Evolutionary conservation across 2,113 vertebrate genomes (phyloP), one percentile per base, ranked within the genome.

Genomic region (Psittacara wagleri): DNA sequence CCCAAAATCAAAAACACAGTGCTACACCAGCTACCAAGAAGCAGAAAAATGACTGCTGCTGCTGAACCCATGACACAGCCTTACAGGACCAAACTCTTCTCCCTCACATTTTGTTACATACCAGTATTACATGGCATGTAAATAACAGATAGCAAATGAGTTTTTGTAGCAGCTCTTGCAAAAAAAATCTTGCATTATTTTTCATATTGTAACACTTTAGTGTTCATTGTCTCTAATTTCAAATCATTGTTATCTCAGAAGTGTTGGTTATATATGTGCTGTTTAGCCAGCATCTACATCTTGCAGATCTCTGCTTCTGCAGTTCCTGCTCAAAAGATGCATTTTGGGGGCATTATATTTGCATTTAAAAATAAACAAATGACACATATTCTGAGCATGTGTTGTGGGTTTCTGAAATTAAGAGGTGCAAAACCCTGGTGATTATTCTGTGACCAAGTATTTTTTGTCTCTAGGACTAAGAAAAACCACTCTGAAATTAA

Each of bases 101-200:
- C 31, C 33, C 11, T 74, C 31, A 11, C 4, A 35, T 85, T 64
- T 72, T 52, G 4, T 76, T 25, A 20, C 3, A 2, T 11, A 7
- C 5, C 17, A 48, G 6, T 15, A 22, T 48, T 33, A 46, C 0
- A 0, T 11, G 31, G 9, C 19, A 27, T 52, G n/a, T 18, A 35
- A 89, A 52, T 23, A 61, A 19, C 17, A 66, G 55, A 23, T 4
- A 54, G 29, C 2, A 79, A 91, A 64, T 9, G 5, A 43, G 6
- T 28, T 83, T 55, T 81, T 35, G 23, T 19, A n/a, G 44, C 7
- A 31, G 19, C 11, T 76, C 10, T 14, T 68, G 22, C 6, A 52
- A 62, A 39, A 7, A 63, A 29, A 11, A 15, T 44, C 12, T 63
- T 18, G 5, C 1, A 10, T 28, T 48, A 5, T 19, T 28, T 79